Conservation (phyloP, 53 echinoderm and acorn worm species). For the Apostichopus leukothele region DNA sequence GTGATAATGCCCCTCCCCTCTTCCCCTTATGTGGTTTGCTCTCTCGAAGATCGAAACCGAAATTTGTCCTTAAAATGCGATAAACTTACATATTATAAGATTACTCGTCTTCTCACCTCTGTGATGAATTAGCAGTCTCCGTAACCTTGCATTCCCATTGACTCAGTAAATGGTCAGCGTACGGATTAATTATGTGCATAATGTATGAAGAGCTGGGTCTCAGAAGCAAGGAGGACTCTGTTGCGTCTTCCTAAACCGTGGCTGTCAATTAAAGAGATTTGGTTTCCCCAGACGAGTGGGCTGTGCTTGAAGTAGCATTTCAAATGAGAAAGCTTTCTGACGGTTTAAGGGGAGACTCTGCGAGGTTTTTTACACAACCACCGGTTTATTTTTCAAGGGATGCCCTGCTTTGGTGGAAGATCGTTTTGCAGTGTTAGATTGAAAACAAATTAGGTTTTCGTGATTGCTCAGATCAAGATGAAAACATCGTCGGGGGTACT, state of each 20-base stretch:
- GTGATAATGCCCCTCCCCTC: neutral
- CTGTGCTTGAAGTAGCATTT: neutral
- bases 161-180: neutral
- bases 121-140: neutral
- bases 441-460: no score
- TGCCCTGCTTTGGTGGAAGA: neutral
- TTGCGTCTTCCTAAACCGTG: neutral
- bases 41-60: neutral
- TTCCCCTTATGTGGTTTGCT: no score
- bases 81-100: neutral
- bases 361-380: neutral
- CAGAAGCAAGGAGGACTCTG: neutral
- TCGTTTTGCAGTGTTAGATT: no score
- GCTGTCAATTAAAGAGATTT: slow-evolving; percentile 28
- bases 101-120: neutral
- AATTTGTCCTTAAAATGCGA: neutral
- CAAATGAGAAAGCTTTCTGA: neutral
- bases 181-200: slow-evolving; percentile 32
- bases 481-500: no score
- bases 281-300: neutral
- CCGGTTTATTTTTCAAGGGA: neutral
- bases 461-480: no score
- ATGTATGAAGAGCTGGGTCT: slow-evolving; percentile 14
- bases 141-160: neutral
- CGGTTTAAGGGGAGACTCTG: neutral